A percentile compares a stretch with the other conserved stretches of the same genome.
phyloP scores from a whole-genome alignment of 1,140 invertebrate genomes.

The Drusus annulatus region DNA sequence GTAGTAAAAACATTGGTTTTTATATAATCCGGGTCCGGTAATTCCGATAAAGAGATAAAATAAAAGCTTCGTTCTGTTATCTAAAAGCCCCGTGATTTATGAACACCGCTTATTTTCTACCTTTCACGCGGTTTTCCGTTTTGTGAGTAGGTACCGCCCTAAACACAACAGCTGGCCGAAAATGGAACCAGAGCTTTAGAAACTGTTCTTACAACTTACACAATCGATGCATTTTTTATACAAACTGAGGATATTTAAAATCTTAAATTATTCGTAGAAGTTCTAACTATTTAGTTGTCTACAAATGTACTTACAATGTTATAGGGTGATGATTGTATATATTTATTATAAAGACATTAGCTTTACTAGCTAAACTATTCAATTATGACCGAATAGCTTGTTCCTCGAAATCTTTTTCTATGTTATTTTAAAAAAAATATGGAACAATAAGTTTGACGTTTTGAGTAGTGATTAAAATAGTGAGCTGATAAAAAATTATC shows the following conservation, averaged over 20 bases:
- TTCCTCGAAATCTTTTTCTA: too few relatives aligned
- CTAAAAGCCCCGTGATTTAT: constrained; percentile 55
- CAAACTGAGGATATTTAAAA: neutral
- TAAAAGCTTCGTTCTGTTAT: constrained; percentile 55
- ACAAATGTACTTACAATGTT: too few relatives aligned
- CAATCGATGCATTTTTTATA: neutral
- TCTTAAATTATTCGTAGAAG: neutral
- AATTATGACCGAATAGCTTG: too few relatives aligned
- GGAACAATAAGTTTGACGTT: too few relatives aligned
- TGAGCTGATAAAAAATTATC: too few relatives aligned
- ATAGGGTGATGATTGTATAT: too few relatives aligned
- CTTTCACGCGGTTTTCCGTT: constrained; percentile 57
- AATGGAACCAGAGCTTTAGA: constrained; percentile 22
- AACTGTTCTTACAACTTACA: neutral
- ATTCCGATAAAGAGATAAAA: constrained; percentile 59
- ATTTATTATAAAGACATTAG: too few relatives aligned
- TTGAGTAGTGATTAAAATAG: too few relatives aligned
- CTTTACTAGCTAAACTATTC: too few relatives aligned
- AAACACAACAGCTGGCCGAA: constrained; percentile 40
- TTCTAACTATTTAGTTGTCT: too few relatives aligned
- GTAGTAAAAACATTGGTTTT: constrained; percentile 29
- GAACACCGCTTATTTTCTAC: constrained; percentile 53
- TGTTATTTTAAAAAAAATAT: too few relatives aligned
- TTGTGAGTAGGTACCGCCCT: constrained; percentile 34
- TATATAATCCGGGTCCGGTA: constrained; percentile 53